These are phyloP conservation scores for Esox masquinongy DNA, from an alignment of 2,797 vertebrate genomes.

Conservation along the genomic window DNA sequence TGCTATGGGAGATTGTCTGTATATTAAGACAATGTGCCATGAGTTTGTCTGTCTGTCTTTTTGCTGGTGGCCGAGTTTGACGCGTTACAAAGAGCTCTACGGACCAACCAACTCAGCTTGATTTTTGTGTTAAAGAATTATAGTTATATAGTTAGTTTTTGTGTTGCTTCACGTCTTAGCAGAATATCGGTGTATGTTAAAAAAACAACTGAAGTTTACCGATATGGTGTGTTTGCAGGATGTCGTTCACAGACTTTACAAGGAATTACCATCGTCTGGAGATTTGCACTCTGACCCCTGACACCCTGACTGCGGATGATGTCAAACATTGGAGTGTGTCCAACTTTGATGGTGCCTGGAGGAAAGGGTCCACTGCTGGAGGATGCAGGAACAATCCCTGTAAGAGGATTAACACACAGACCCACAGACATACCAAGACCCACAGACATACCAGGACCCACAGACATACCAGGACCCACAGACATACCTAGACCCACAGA, in stretches of 20 bases:
- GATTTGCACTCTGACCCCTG: slow-evolving; percentile 79
- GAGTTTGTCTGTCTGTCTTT: neutral
- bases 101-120: neutral
- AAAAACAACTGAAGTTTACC: neutral
- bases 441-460: neutral
- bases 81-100: too few species aligned
- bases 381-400: slow-evolving; percentile 79
- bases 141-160: neutral
- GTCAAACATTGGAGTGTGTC: slow-evolving; percentile 72
- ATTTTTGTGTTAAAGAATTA: neutral
- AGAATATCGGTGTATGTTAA: neutral
- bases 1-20: neutral
- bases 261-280: slow-evolving; percentile 77
- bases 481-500: neutral
- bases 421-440: neutral
- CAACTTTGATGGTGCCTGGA: slow-evolving; percentile 75
- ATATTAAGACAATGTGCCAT: neutral
- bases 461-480: neutral
- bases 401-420: slow-evolving; percentile 34
- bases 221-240: slow-evolving; percentile 64
- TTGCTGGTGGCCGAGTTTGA: too few species aligned
- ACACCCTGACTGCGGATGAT: slow-evolving; percentile 66
- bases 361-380: slow-evolving; percentile 69
- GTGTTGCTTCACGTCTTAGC: too few species aligned
- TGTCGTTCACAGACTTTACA: slow-evolving; percentile 78